These are phyloP conservation scores for Colius striatus DNA, from an alignment of 2,113 vertebrate species.

Conservation along the genomic window DNA sequence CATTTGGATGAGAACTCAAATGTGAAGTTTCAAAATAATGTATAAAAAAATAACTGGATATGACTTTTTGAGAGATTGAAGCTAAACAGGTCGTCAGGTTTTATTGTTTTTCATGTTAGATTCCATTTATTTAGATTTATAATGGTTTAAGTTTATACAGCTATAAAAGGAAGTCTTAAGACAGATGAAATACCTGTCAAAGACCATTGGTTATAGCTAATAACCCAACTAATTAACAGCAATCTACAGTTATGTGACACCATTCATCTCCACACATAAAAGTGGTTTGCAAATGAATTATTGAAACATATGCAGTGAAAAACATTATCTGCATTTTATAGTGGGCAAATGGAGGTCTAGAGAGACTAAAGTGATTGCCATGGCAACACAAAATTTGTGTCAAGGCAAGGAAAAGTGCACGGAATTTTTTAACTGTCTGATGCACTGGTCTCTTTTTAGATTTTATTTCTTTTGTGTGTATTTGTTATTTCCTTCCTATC, in stretches of 20 bases:
- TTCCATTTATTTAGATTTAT: not conserved
- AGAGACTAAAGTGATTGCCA: not conserved
- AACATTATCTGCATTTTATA: not conserved
- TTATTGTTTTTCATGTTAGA: not conserved
- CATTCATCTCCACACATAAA: not conserved
- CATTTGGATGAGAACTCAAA: not conserved
- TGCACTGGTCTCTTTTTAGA: not conserved
- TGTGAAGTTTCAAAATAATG: not conserved
- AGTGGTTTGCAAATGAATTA: not conserved
- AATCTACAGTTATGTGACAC: not conserved
- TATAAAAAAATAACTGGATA: not conserved
- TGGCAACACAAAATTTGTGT: conserved; percentile 5
- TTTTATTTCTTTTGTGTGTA: not conserved
- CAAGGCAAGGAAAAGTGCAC: not conserved
- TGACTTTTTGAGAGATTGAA: not conserved
- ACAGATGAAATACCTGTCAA: not conserved
- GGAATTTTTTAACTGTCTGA: not conserved
- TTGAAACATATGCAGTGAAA: not conserved
- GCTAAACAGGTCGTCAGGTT: not conserved
- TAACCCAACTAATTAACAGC: not conserved
- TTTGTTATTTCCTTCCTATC: not conserved
- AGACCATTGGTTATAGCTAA: not conserved
- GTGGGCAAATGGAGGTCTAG: not conserved
- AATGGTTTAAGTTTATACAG: not conserved
- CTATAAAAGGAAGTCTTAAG: not conserved